A percentile compares a stretch with the other conserved stretches of the same genome.
Evolutionary conservation across 2,888 invertebrate genomes (phyloP).

Genomic region (Cryptus viduatorius): DNA sequence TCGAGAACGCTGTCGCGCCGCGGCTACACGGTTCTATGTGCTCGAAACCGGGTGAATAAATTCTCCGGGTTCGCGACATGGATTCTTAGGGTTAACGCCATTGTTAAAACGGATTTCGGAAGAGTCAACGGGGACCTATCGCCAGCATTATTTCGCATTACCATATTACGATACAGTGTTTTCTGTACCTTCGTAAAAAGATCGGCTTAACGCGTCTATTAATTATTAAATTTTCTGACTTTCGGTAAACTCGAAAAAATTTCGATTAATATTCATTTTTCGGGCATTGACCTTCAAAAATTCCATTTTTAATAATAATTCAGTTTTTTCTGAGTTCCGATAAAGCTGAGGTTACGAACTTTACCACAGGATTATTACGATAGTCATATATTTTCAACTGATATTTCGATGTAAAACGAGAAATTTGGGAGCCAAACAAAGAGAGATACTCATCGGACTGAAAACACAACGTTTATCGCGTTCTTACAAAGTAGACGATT

Average conservation of each 20-base stretch:
- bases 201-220: neutral
- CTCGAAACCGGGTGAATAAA: constrained; percentile 15
- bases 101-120: constrained; percentile 20
- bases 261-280: neutral
- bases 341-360: too few species aligned
- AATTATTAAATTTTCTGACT: neutral
- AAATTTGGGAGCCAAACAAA: too few species aligned
- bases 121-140: neutral
- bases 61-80: constrained; percentile 23
- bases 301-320: neutral
- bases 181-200: neutral
- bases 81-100: constrained; percentile 35
- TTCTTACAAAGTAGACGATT: too few species aligned
- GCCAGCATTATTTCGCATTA: constrained; percentile 43
- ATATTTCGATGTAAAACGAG: too few species aligned
- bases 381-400: too few species aligned
- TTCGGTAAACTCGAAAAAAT: neutral
- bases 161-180: constrained; percentile 26
- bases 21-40: neutral
- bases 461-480: too few species aligned
- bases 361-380: too few species aligned
- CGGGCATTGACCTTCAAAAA: neutral
- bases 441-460: too few species aligned
- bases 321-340: too few species aligned
- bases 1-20: neutral